Conservation (phyloP, 2,113 vertebrate genomes). For the Puma concolor region DNA sequence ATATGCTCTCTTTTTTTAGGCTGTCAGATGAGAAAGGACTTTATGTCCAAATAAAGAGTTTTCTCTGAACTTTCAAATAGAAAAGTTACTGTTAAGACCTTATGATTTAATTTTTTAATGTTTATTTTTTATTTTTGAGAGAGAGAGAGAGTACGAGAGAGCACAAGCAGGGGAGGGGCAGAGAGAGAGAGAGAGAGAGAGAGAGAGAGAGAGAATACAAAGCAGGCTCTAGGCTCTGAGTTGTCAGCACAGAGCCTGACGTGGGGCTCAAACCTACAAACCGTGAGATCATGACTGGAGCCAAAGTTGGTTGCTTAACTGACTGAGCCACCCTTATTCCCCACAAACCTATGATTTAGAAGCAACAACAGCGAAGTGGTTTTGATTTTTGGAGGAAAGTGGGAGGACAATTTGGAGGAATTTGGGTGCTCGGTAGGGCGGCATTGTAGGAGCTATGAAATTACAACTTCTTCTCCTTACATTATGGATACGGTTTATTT, state of each 20-base stretch:
- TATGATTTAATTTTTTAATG: background rate
- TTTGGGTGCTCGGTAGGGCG: conserved; percentile 54
- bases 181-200: too few relatives aligned
- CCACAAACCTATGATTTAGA: conserved; percentile 14
- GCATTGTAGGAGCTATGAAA: conserved; percentile 51
- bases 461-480: conserved; percentile 63
- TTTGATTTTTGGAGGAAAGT: background rate
- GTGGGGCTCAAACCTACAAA: too few relatives aligned
- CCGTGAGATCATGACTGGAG: too few relatives aligned
- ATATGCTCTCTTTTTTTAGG: background rate
- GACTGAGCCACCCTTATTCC: too few relatives aligned
- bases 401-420: conserved; percentile 40
- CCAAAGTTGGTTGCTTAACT: too few relatives aligned
- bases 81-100: conserved; percentile 22
- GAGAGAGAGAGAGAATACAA: too few relatives aligned
- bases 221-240: too few relatives aligned
- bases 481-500: conserved; percentile 71
- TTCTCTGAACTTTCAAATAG: conserved; percentile 24
- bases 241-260: too few relatives aligned
- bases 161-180: too few relatives aligned
- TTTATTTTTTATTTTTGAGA: too few relatives aligned
- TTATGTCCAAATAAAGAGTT: background rate
- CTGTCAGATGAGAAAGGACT: background rate
- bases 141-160: too few relatives aligned
- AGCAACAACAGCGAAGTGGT: background rate